Evolutionary conservation across 2,797 vertebrate genomes (phyloP).

Genomic region (Micrastur ruficollis): DNA sequence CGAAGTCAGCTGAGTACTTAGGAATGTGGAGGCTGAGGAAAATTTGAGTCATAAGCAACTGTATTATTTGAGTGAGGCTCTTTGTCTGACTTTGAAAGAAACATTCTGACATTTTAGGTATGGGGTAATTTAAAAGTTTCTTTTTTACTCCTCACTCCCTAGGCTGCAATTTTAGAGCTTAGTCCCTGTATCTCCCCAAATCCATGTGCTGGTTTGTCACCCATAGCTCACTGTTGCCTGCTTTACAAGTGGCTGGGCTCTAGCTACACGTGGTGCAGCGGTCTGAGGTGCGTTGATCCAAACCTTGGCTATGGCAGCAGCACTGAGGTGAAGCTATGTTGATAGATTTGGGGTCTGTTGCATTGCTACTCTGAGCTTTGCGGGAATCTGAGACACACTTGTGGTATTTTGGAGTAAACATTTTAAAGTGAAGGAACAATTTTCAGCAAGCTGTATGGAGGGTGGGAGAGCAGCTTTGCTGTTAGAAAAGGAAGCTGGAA

Average conservation of each 20-base stretch:
- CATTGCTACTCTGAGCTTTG: background rate
- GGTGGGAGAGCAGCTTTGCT: background rate
- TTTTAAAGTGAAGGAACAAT: background rate
- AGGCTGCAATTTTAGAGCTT: background rate
- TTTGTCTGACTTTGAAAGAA: background rate
- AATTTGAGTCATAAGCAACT: background rate
- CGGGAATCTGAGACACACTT: background rate
- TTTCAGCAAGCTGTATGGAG: background rate
- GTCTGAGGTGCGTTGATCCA: background rate
- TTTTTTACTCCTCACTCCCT: background rate
- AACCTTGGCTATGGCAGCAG: background rate
- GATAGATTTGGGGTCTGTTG: background rate
- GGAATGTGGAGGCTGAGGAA: background rate
- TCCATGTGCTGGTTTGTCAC: background rate
- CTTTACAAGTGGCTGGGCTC: background rate
- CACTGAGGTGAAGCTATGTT: background rate
- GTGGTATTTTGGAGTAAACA: conserved; percentile 10
- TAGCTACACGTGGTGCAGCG: fast-evolving
- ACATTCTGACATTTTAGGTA: background rate
- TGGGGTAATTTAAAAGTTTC: background rate
- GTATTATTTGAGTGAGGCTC: background rate
- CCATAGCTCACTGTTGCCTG: background rate
- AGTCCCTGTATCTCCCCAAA: background rate
- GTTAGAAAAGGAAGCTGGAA: conserved; percentile 13
- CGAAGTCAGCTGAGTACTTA: background rate